A percentile compares a stretch with the other conserved stretches of the same genome.
These are phyloP conservation scores for Procambarus clarkii DNA, from an alignment of 1,140 invertebrate species.

Conservation along the genomic window DNA sequence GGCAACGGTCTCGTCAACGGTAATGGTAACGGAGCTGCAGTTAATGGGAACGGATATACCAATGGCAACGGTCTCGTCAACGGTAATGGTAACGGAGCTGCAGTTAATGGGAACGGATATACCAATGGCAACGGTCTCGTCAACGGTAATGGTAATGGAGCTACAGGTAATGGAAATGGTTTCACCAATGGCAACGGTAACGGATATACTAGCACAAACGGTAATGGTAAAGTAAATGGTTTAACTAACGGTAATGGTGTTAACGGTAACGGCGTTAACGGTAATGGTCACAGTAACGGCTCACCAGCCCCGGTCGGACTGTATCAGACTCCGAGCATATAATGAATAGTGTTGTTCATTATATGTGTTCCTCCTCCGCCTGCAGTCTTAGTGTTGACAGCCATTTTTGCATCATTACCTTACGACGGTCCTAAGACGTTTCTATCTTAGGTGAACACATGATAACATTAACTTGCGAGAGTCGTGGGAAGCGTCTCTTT, in stretches of 20 bases:
- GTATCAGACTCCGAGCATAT: too few species aligned
- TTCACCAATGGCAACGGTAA: slow-evolving; percentile 13
- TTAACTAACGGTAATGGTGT: slow-evolving; percentile 2
- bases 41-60: not conserved
- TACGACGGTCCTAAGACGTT: too few species aligned
- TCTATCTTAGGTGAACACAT: too few species aligned
- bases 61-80: not conserved
- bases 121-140: slow-evolving; percentile 16
- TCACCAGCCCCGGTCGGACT: too few species aligned
- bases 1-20: not conserved
- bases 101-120: not conserved
- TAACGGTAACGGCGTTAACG: slow-evolving; percentile 2
- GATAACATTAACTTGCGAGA: too few species aligned
- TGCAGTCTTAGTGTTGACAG: too few species aligned
- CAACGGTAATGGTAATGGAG: not conserved
- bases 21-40: not conserved
- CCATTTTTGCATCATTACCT: too few species aligned
- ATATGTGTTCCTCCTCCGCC: too few species aligned
- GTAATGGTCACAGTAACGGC: not conserved
- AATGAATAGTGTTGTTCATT: too few species aligned
- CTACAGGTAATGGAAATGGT: not conserved
- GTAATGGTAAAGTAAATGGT: not conserved
- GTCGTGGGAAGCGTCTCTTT: too few species aligned
- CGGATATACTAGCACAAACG: not conserved
- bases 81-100: too few species aligned